Percentiles rank a stretch among this genome's conserved stretches.
phyloP scores from a whole-genome alignment of 2,797 vertebrate species.

The Onychomys leucogaster region DNA sequence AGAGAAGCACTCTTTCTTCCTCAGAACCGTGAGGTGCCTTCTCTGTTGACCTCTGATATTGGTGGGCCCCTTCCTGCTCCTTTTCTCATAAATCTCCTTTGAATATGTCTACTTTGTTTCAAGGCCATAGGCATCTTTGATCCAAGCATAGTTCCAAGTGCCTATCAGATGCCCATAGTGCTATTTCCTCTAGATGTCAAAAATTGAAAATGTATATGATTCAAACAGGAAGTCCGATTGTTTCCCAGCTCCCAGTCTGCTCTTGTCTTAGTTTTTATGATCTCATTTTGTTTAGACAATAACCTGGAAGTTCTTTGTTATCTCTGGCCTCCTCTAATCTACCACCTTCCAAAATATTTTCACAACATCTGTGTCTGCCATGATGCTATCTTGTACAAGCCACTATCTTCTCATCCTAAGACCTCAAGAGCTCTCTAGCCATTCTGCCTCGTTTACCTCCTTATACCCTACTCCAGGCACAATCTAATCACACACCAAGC shows the following conservation, averaged over 20 bases:
- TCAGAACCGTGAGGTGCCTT: neutral
- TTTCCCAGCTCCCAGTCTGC: neutral
- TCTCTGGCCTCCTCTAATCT: neutral
- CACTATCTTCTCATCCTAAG: neutral
- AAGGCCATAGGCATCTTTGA: neutral
- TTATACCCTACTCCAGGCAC: neutral
- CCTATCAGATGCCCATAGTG: neutral
- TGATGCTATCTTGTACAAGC: neutral
- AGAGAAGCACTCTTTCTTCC: neutral
- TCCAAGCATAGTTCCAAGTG: neutral
- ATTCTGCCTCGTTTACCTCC: neutral
- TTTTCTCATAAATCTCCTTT: neutral
- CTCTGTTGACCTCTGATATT: neutral
- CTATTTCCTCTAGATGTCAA: neutral
- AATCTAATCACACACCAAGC: neutral
- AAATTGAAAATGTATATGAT: neutral
- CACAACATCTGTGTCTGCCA: neutral
- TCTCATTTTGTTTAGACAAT: conserved; percentile 14
- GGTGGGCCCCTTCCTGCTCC: neutral
- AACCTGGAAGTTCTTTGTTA: neutral
- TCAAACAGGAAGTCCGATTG: neutral
- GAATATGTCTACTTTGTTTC: neutral
- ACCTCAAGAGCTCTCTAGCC: neutral
- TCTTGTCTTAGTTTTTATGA: neutral
- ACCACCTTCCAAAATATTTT: conserved; percentile 3